Evolutionary conservation across 2,113 vertebrate genomes (phyloP).

Genomic region (Sisor rabdophorus): DNA sequence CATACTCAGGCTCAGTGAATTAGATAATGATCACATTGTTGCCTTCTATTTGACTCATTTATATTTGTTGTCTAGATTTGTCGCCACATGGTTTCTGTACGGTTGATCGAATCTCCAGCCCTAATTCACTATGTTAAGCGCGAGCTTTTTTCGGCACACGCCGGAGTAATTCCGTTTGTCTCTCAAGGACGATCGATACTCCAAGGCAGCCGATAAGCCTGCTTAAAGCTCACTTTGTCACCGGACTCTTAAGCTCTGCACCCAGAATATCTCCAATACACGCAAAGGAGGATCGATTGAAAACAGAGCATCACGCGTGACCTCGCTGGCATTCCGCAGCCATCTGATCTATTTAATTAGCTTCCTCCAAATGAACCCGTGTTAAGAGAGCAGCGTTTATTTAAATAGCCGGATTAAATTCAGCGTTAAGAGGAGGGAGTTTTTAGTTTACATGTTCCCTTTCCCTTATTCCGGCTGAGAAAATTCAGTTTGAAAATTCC

Average conservation of each 20-base stretch:
- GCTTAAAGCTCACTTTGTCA: constrained; percentile 50
- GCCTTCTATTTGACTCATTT: constrained; percentile 40
- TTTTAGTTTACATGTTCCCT: constrained; percentile 1
- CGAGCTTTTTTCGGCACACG: constrained; percentile 45
- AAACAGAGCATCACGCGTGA: constrained; percentile 48
- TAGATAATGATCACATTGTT: constrained; percentile 28
- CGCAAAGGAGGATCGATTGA: constrained; percentile 44
- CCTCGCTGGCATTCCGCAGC: constrained; percentile 42
- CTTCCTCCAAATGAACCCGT: constrained; percentile 37
- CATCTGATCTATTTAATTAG: constrained; percentile 52
- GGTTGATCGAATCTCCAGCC: constrained; percentile 32
- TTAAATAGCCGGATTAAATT: constrained; percentile 43
- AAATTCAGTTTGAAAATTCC: too few relatives aligned
- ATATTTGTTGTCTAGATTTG: constrained; percentile 39
- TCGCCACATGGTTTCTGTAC: constrained; percentile 19
- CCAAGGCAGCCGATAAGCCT: constrained; percentile 50
- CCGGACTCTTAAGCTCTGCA: constrained; percentile 42
- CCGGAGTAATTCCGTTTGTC: constrained; percentile 51
- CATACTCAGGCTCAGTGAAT: constrained; percentile 16
- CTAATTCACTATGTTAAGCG: constrained; percentile 42
- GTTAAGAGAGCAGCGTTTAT: constrained; percentile 25
- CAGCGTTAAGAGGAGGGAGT: constrained; percentile 11
- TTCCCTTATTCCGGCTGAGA: too few relatives aligned
- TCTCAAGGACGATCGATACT: constrained; percentile 54
- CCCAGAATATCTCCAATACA: constrained; percentile 47